Percentiles rank a stretch among this genome's conserved stretches.
phyloP scores from a whole-genome alignment of 2,888 invertebrate genomes.

The Leptodirus hochenwartii region DNA sequence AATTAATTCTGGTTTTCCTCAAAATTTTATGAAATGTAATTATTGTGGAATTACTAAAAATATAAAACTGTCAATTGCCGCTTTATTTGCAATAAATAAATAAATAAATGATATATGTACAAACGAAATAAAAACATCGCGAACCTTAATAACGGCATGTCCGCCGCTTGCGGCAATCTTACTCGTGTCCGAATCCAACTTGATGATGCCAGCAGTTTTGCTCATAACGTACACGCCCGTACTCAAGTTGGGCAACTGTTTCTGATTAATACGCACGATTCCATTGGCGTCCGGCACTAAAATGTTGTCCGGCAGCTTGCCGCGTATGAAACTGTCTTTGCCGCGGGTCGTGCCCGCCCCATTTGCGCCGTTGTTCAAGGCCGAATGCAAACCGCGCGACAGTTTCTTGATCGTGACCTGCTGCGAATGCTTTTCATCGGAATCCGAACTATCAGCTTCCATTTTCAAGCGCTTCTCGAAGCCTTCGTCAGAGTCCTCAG shows the following conservation, averaged over 20 bases:
- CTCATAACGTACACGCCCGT: constrained; percentile 60
- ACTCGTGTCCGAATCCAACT: constrained; percentile 37
- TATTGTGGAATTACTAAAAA: too few relatives aligned
- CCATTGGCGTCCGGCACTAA: constrained; percentile 41
- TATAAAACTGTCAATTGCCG: too few relatives aligned
- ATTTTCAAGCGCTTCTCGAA: constrained; percentile 25
- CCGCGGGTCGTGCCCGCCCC: constrained; percentile 11
- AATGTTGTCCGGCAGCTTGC: constrained; percentile 21
- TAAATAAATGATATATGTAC: too few relatives aligned
- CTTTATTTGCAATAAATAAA: too few relatives aligned
- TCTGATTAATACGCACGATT: constrained; percentile 55
- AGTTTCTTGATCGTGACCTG: constrained; percentile 14
- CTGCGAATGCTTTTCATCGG: constrained; percentile 15
- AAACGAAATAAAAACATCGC: too few relatives aligned
- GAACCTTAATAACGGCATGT: constrained; percentile 23
- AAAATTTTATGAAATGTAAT: too few relatives aligned
- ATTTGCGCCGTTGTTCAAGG: constrained; percentile 11
- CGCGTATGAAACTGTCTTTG: constrained; percentile 9
- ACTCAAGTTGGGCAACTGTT: constrained; percentile 43
- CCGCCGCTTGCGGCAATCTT: constrained; percentile 24
- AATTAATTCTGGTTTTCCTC: too few relatives aligned
- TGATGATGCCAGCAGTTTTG: constrained; percentile 55
- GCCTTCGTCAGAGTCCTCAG: constrained; percentile 20
- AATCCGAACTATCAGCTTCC: constrained; percentile 20
- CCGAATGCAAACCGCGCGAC: constrained; percentile 8